Base-by-base conservation (phyloP, 1,140 invertebrate genomes). In the Rhysida immarginata region DNA sequence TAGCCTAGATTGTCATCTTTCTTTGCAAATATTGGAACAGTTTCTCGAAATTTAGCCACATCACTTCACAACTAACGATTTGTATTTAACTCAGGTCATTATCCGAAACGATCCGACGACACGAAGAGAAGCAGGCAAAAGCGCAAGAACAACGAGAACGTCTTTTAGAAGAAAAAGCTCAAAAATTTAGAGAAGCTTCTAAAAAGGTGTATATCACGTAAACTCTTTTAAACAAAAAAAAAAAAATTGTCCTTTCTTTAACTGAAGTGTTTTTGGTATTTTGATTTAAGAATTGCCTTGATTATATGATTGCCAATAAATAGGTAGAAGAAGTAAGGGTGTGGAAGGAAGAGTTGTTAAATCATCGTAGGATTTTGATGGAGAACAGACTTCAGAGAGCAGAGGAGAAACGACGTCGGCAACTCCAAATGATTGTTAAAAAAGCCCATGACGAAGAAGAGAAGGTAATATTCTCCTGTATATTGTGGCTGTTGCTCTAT, bases 401-500 rank as follows among this genome's bases (percentile, higher is more conserved):
- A 0, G 89, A 91, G 53, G 89, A 94, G 65, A 96, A 96, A 66
- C 75, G 94, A 21, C 84, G 86, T 53, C 77, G 84, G 61, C 77
- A 83, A 67, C 68, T 87, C 25, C 73, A 84, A 64, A 83, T 85
- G 58, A 90, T 94, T 60, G 83, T 94, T 1, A 79, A 83, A 55
- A 97, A 97, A 70, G 94, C 94, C 1, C 92, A 96, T 63, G 94
- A 97, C 64, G 94, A 98, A 70, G 93, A 96, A 61, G 89, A 92
- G 44, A 97, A 98, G 71, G 75, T 52, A 55, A 35, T 35, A 5
- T 35, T 35, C 16, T n/a, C n/a, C n/a, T n/a, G n/a, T n/a, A n/a
- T n/a, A n/a, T n/a, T n/a, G n/a, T n/a, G n/a, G n/a, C n/a, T n/a
- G n/a, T n/a, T n/a, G n/a, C n/a, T n/a, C n/a, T n/a, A n/a, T n/a